phyloP scores from a whole-genome alignment of 2,797 vertebrate genomes.

The Peromyscus nudipes region DNA sequence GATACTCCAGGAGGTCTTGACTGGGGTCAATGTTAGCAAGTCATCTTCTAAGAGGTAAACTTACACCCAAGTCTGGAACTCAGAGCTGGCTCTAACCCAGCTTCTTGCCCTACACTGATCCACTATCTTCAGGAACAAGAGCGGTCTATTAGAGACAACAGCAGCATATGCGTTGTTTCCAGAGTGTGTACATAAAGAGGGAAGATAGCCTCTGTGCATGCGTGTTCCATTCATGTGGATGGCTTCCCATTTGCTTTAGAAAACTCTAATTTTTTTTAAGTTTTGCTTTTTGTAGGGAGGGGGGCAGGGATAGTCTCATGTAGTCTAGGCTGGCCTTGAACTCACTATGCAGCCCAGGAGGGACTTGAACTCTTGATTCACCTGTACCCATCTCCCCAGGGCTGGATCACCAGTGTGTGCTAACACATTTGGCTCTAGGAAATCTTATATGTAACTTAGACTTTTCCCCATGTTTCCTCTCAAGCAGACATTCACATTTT shows the following conservation, averaged over 20 bases:
- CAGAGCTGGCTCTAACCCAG: neutral
- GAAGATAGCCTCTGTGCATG: too few relatives aligned
- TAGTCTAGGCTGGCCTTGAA: neutral
- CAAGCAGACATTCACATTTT: too few relatives aligned
- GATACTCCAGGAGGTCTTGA: neutral
- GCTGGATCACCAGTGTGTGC: too few relatives aligned
- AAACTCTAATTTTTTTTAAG: neutral
- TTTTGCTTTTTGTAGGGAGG: neutral
- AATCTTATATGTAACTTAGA: too few relatives aligned
- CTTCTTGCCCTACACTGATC: neutral
- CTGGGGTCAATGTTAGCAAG: neutral
- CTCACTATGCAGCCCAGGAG: neutral
- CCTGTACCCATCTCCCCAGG: too few relatives aligned
- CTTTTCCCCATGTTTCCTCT: too few relatives aligned
- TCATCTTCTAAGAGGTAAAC: neutral
- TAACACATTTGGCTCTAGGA: too few relatives aligned
- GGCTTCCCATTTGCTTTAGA: neutral
- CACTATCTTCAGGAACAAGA: neutral
- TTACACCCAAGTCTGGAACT: neutral
- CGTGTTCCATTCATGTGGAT: neutral
- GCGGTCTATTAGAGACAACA: too few relatives aligned
- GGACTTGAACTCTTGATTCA: neutral
- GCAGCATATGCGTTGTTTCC: neutral
- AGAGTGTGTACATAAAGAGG: neutral
- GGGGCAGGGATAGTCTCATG: neutral